These are phyloP conservation scores for Drosophila tani DNA, from an alignment of 1,140 invertebrate species.

Conservation along the genomic window DNA sequence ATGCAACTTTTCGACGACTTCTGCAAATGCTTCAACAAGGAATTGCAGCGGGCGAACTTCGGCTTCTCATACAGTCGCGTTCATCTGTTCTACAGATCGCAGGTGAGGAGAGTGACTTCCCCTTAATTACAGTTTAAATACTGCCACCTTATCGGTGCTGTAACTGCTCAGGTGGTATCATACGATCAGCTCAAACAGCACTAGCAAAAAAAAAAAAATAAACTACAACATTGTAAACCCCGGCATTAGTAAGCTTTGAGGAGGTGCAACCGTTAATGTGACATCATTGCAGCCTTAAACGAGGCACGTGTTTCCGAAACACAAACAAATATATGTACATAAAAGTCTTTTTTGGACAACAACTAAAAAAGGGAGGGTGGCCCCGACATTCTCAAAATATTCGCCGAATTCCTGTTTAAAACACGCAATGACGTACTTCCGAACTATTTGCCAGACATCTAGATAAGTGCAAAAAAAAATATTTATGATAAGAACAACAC, in stretches of 20 bases:
- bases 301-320: conserved; percentile 22
- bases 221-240: conserved; percentile 10
- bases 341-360: not conserved
- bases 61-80: conserved; percentile 73
- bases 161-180: conserved; percentile 26
- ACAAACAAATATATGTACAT: not conserved
- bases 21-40: conserved; percentile 63
- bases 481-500: conserved; percentile 8
- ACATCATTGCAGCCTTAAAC: conserved; percentile 16
- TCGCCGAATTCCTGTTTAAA: not conserved
- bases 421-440: not conserved
- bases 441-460: not conserved
- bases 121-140: conserved; percentile 7
- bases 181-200: conserved; percentile 12
- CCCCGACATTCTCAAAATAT: not conserved
- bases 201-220: conserved; percentile 9
- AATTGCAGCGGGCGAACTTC: conserved; percentile 70
- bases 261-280: conserved; percentile 19
- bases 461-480: conserved; percentile 11
- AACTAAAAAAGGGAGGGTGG: not conserved
- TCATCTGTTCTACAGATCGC: conserved; percentile 76
- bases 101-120: conserved; percentile 56
- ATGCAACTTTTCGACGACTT: conserved; percentile 75
- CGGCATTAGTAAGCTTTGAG: conserved; percentile 5
- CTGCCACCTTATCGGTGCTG: conserved; percentile 24